Conservation (phyloP, 2,888 invertebrate genomes). For the Caenorhabditis sinica region DNA sequence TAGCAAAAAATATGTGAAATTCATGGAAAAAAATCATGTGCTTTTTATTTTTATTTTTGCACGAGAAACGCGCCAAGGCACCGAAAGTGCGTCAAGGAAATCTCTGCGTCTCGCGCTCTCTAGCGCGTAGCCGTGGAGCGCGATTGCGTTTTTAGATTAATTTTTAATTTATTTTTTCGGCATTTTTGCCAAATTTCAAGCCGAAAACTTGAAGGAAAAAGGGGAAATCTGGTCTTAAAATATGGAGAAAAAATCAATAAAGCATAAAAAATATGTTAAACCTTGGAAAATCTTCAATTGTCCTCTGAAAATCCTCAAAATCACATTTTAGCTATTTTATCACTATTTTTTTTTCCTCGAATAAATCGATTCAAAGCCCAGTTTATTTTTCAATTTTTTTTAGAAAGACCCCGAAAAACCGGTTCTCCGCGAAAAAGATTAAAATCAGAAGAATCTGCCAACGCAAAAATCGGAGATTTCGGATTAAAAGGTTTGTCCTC, state of each 20-base stretch:
- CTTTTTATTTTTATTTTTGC: conserved; percentile 17
- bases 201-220: background rate
- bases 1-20: background rate
- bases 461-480: conserved; percentile 31
- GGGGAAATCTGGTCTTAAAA: background rate
- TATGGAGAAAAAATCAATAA: too few species aligned
- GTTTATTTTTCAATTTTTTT: background rate
- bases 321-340: too few species aligned
- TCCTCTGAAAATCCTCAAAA: too few species aligned
- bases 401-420: background rate
- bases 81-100: background rate
- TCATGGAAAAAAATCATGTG: conserved; percentile 28
- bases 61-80: background rate
- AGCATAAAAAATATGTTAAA: too few species aligned
- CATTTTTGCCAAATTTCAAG: background rate
- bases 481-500: conserved; percentile 21
- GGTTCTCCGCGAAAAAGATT: background rate
- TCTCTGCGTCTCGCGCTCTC: conserved; percentile 29
- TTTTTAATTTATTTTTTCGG: conserved; percentile 5
- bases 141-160: conserved; percentile 22
- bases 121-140: conserved; percentile 11
- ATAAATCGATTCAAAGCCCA: background rate
- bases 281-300: too few species aligned
- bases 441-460: background rate
- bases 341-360: too few species aligned